phyloP scores from a whole-genome alignment of 2,113 vertebrate genomes.

The Scartelaos histophorus region DNA sequence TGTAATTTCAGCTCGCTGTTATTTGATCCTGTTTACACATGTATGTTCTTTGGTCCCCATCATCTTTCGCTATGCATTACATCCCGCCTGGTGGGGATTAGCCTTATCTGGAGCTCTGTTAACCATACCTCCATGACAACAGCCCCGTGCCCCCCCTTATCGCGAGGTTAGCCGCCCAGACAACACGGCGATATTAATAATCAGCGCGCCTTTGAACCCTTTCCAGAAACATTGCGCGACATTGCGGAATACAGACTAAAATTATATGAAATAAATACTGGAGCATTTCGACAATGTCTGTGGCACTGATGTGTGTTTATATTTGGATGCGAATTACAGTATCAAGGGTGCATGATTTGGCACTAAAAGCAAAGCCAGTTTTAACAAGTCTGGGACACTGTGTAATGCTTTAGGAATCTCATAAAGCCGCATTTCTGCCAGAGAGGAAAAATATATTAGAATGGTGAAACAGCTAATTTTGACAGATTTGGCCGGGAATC shows the following conservation, averaged over 20 bases:
- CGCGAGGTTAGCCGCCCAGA: conserved; percentile 50
- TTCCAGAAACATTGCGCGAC: conserved; percentile 24
- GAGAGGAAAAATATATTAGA: background rate
- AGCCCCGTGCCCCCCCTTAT: conserved; percentile 56
- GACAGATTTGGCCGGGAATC: background rate
- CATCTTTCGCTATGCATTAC: conserved; percentile 57
- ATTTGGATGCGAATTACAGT: background rate
- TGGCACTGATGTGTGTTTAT: background rate
- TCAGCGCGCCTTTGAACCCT: conserved; percentile 41
- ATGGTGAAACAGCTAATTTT: background rate
- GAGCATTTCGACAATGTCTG: background rate
- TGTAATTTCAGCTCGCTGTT: conserved; percentile 12
- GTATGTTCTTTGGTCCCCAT: conserved; percentile 22
- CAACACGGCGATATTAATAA: conserved; percentile 54
- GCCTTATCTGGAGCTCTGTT: conserved; percentile 60
- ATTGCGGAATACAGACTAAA: conserved; percentile 18
- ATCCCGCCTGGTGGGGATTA: conserved; percentile 51
- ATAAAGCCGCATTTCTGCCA: background rate
- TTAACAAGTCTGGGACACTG: background rate
- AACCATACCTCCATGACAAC: conserved; percentile 56
- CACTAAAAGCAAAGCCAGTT: background rate
- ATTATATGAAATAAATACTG: conserved; percentile 1
- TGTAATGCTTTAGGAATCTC: background rate
- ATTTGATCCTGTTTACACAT: conserved; percentile 32
- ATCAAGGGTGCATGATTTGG: background rate